Base-by-base conservation (phyloP, 2,888 invertebrate genomes). In the Pemphredon lugubris region DNA sequence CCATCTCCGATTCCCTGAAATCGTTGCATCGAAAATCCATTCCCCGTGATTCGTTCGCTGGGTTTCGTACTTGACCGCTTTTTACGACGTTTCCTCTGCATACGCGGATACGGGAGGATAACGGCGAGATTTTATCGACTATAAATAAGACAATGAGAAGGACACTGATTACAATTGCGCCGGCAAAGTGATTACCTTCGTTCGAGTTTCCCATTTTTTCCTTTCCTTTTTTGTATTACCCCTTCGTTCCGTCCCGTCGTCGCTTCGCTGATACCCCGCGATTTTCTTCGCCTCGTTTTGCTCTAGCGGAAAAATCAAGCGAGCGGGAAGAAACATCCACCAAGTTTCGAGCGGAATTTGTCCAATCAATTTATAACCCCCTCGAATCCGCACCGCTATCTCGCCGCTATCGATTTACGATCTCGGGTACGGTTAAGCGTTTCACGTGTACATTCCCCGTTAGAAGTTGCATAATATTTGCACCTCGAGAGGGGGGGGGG, bases 51-150 rank as follows among this genome's bases (percentile, higher is more conserved):
- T n/a, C 9, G n/a, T 4, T 34, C n/a, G 34, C 34, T n/a, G 7
- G 26, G 7, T n/a, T n/a, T 30, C 30, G 34, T 34, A 34, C n/a
- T n/a, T n/a, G 9, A 9, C 3, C 34, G 11, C 16, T 18, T 64
- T 65, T 68, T 66, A 68, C 39, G 68, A 57, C 40, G 11, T 50
- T 65, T 50, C 51, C 66, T n/a, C n/a, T n/a, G n/a, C n/a, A n/a
- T n/a, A 57, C 45, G 50, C 68, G 21, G 13, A 11, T 61, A 20
- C 37, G 21, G 30, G 37, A 34, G 37, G 39, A n/a, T 11, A 2
- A 9, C 9, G 21, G 11, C 18, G 26, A 45, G 48, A 57, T 54
- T 66, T 21, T 7, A 21, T 7, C 42, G 54, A 26, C 55, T 16
- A 50, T 65, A 67, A 67, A 67, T 67, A 65, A 55, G 54, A 45